Conservation (phyloP, 2,888 invertebrate species). For the Callyntrura guangdongensis region DNA sequence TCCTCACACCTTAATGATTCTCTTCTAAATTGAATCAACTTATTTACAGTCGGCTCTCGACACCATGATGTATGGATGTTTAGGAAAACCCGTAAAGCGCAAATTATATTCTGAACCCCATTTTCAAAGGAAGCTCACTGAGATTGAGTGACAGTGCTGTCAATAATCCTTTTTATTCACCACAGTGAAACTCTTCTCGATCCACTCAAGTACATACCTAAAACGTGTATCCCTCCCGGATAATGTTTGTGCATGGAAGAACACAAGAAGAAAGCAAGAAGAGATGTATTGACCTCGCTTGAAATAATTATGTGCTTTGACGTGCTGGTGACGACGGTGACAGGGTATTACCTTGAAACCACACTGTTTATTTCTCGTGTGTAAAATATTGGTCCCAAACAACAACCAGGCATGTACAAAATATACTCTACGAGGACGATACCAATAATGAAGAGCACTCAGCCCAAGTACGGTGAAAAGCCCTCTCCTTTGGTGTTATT, state of each 20-base stretch:
- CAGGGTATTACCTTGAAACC: conserved; percentile 1
- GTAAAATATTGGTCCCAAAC: background rate
- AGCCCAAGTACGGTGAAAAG: conserved; percentile 5
- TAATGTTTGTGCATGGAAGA: background rate
- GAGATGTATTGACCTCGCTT: conserved; percentile 44
- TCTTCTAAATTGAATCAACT: background rate
- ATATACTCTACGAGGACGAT: background rate
- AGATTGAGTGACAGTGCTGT: background rate
- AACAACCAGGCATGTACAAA: background rate
- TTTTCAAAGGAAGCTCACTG: background rate
- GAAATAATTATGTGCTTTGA: conserved; percentile 57
- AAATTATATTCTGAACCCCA: background rate
- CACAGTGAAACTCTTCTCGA: background rate
- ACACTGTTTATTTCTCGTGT: background rate
- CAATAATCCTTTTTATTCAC: background rate
- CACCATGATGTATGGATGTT: too few relatives aligned
- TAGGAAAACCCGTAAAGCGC: too few relatives aligned
- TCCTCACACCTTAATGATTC: conserved; percentile 10
- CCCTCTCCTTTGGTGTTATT: background rate
- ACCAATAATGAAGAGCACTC: background rate
- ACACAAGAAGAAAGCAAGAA: background rate
- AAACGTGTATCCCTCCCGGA: background rate
- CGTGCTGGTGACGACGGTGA: background rate
- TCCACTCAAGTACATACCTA: background rate
- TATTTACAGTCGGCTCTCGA: background rate